Evolutionary conservation across 1,140 invertebrate genomes (phyloP), one percentile per base, ranked within the genome.

Genomic region (Aphelinus atriplicis): DNA sequence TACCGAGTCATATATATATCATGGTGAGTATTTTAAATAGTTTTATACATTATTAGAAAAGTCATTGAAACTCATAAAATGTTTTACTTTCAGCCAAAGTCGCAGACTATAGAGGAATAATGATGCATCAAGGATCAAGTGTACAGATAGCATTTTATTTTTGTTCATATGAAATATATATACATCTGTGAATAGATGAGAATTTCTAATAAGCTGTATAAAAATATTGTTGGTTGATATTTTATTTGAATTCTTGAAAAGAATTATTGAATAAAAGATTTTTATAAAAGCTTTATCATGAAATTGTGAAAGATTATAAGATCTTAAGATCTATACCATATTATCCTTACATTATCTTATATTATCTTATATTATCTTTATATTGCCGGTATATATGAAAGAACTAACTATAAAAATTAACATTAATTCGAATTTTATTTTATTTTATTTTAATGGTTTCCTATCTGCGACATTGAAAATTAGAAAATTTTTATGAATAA

Each of bases 1-100:
- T 92, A 72, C 91, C 91, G 3, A 89, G 90, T 76, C 90, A 91
- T 78, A 89, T 92, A 79, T 92, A 91, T 79, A 90, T 92, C 71
- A 88, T 91, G 90, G 89, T 88, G 81, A 84, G 81, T 81, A 66
- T 48, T 67, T 62, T 66, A 62, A 69, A 74, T 72, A 26, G 63
- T 61, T 51, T 42, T 6, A 53, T 53, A 53, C 9, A 53, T 9
- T 6, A 9, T 53, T 9, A 53, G 51, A 84, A 81, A 80, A 26
- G 60, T 48, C 58, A 61, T 60, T 57, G 66, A 75, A 73, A 46
- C 46, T 81, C 76, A 76, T 65, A 78, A 58, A 43, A 67, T 71
- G 70, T 63, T 43, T 68, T 72, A 53, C 7, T 76, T 84, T 50
- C 75, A 87, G 85, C 84, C 86, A 73, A 85, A 84, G 78, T 84